phyloP scores from a whole-genome alignment of 1,140 invertebrate species.

The Metaphire vulgaris region DNA sequence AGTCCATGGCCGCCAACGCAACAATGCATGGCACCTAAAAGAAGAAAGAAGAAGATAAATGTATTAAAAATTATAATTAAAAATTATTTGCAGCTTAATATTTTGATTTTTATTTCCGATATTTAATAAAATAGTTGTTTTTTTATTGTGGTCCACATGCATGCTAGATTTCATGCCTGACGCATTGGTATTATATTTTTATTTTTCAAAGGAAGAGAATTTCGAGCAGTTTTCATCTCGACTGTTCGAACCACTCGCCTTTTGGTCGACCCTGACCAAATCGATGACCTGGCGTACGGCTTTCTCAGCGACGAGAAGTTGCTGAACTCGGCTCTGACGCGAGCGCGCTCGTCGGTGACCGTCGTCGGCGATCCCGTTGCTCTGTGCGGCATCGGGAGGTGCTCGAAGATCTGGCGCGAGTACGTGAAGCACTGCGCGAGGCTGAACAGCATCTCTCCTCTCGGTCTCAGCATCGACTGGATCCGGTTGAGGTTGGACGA shows the following conservation, averaged over 20 bases:
- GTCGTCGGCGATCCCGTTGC: constrained; percentile 81
- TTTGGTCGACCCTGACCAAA: constrained; percentile 55
- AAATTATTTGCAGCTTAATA: too few species aligned
- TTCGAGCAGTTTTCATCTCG: constrained; percentile 74
- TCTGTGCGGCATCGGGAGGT: constrained; percentile 74
- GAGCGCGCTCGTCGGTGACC: constrained; percentile 76
- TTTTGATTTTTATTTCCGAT: too few species aligned
- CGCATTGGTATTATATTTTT: too few species aligned
- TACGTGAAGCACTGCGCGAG: constrained; percentile 40
- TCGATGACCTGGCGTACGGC: constrained; percentile 71
- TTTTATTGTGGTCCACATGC: too few species aligned
- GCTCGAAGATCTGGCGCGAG: constrained; percentile 55
- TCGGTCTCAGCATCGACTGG: constrained; percentile 35
- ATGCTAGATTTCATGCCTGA: too few species aligned
- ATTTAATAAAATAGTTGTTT: too few species aligned
- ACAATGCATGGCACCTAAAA: too few species aligned
- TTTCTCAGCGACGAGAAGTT: constrained; percentile 78
- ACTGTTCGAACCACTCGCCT: constrained; percentile 73
- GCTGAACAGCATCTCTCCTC: constrained; percentile 28
- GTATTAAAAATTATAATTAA: too few species aligned
- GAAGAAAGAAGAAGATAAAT: too few species aligned
- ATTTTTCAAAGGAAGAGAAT: constrained; percentile 81
- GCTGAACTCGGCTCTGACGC: constrained; percentile 77
- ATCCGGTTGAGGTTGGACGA: background rate
- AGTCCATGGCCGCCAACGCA: too few species aligned